phyloP scores from a whole-genome alignment of 2,113 vertebrate genomes.

The Sander vitreus region DNA sequence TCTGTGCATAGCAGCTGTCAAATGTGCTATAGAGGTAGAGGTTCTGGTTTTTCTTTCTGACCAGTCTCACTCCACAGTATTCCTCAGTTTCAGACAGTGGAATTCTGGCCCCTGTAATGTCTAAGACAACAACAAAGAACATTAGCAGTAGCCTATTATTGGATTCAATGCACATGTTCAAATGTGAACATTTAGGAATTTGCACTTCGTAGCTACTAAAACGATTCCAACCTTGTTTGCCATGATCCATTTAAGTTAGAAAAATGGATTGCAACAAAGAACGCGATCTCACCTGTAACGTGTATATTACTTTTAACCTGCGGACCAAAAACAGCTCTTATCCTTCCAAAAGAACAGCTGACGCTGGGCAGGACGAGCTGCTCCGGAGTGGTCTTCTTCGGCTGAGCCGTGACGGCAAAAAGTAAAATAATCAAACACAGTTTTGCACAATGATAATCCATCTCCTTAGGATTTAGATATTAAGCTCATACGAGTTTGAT shows the following conservation, averaged over 20 bases:
- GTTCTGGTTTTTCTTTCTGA: conserved; percentile 39
- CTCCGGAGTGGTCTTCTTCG: too few species aligned
- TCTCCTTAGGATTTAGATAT: conserved; percentile 13
- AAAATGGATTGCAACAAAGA: background rate
- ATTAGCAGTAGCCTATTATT: too few species aligned
- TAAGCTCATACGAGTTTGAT: background rate
- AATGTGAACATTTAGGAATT: background rate
- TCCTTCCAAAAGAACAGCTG: conserved; percentile 45
- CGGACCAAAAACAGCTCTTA: conserved; percentile 51
- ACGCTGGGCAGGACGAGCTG: conserved; percentile 47
- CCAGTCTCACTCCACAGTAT: conserved; percentile 68
- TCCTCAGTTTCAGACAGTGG: conserved; percentile 41
- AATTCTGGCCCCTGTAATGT: conserved; percentile 31
- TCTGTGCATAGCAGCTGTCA: conserved; percentile 74
- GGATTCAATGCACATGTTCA: background rate
- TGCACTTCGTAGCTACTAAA: background rate
- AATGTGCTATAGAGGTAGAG: conserved; percentile 69
- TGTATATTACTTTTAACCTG: conserved; percentile 60
- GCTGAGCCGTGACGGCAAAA: conserved; percentile 11
- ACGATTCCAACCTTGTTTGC: background rate
- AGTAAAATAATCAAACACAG: conserved; percentile 6
- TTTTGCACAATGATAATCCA: conserved; percentile 33
- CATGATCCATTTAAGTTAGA: background rate
- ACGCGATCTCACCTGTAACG: conserved; percentile 56
- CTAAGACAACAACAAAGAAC: conserved; percentile 31